phyloP scores from a whole-genome alignment of 2,888 invertebrate species.

The Lymantria monacha region DNA sequence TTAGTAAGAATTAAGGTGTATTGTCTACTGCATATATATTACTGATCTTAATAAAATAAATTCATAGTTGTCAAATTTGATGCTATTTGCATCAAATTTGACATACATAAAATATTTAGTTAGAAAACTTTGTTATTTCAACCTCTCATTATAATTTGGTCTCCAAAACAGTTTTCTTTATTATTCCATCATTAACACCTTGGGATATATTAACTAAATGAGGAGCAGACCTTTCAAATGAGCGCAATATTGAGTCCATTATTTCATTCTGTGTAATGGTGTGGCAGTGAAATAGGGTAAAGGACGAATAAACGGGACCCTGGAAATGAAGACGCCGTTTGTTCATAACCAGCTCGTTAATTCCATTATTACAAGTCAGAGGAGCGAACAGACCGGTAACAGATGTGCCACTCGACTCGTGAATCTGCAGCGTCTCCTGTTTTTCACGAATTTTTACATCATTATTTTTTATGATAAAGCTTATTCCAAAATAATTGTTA shows the following conservation, averaged over 20 bases:
- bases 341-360: constrained; percentile 82
- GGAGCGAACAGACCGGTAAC: constrained; percentile 71
- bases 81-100: too few relatives aligned
- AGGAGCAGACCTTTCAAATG: constrained; percentile 59
- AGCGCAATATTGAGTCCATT: constrained; percentile 67
- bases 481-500: constrained; percentile 45
- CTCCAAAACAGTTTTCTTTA: constrained; percentile 36
- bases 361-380: constrained; percentile 79
- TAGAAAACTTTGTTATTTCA: not conserved
- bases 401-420: constrained; percentile 72
- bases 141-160: constrained; percentile 10
- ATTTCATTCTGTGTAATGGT: constrained; percentile 76
- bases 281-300: constrained; percentile 76
- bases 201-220: constrained; percentile 58
- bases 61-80: too few relatives aligned
- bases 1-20: too few relatives aligned
- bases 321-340: constrained; percentile 80
- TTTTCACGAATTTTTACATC: constrained; percentile 48
- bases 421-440: constrained; percentile 49
- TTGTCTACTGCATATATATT: too few relatives aligned
- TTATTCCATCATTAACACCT: constrained; percentile 58
- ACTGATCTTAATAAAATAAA: too few relatives aligned
- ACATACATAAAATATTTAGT: not conserved
- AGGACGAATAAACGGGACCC: constrained; percentile 69
- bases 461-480: constrained; percentile 45